Evolutionary conservation across 1,140 invertebrate species (phyloP), one percentile per base, ranked within the genome.

Genomic region (Maniola jurtina): DNA sequence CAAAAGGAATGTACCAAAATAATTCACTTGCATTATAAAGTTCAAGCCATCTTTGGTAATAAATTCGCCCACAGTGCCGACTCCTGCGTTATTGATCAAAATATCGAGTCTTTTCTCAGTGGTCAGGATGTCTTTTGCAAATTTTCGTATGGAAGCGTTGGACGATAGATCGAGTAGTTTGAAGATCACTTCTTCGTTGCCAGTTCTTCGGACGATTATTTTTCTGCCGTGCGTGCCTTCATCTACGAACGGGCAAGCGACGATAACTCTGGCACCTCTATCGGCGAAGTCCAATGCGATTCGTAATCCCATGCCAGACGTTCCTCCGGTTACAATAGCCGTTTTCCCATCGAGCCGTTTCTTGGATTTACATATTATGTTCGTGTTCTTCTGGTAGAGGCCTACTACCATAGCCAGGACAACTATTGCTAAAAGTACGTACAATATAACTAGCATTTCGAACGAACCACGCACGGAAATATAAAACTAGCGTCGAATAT

Each of bases 241-340:
- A 6, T 90, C 76, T 59, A 87, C 70, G 74, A 91, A 90, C 15
- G 93, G 84, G 82, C 96, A 97, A 9, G 95, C 95, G 82, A 97
- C 91, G 48, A 96, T 93, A n/a, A 97, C 93, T 77, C 92, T 93
- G 1, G 95, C 96, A 16, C 94, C 92, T 76, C 94, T 78, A 70
- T 86, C 91, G 1, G 95, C 95, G 61, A 96, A 88, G 66, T 94
- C 93, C 60, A 83, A 77, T 0, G 94, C 94, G 40, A 95, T 94
- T 83, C 95, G 94, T 86, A 94, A 94, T 5, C 97, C 97, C 83
- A 98, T 96, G 1, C 96, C 97, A 55, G 93, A 93, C 80, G 95
- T 97, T 5, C 94, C 94, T 55, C 97, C 96, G 11, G 96, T 97
- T n/a, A 97, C 90, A 40, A 97, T 93, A 1, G 94, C 92, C 7